Conservation (phyloP, 1,140 invertebrate genomes). For the Papilio machaon region DNA sequence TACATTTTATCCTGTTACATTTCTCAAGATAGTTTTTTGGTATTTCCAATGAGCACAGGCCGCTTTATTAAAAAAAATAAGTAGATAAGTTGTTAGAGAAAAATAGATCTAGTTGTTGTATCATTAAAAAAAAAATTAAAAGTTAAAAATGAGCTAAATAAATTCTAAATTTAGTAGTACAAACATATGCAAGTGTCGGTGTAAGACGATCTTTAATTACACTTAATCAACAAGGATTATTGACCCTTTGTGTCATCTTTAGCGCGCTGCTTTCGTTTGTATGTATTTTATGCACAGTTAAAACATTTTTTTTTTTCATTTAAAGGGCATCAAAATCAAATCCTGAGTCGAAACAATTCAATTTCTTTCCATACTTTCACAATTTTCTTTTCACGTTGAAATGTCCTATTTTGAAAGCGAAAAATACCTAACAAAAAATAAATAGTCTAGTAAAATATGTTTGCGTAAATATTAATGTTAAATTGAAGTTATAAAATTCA, state of each 20-base stretch:
- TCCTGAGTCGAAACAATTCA: not conserved
- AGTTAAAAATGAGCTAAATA: not conserved
- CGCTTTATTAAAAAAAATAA: not conserved
- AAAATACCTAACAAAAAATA: too few species aligned
- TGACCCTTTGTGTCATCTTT: not conserved
- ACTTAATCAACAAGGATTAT: slow-evolving; percentile 11
- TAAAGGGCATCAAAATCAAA: not conserved
- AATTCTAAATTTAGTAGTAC: not conserved
- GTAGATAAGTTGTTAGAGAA: not conserved
- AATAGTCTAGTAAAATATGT: too few species aligned
- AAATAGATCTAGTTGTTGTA: not conserved
- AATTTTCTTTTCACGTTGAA: not conserved
- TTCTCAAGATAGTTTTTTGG: not conserved
- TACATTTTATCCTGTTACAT: not conserved
- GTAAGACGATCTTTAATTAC: not conserved
- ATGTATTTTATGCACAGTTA: too few species aligned
- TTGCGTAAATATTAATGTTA: too few species aligned
- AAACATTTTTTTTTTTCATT: not conserved
- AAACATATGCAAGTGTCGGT: not conserved
- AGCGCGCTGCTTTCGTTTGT: not conserved
- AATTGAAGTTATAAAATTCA: not conserved
- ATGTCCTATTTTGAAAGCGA: too few species aligned
- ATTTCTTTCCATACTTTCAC: not conserved
- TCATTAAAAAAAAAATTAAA: not conserved
- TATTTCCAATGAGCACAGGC: not conserved